phyloP scores from a whole-genome alignment of 2,797 vertebrate genomes.

The Carcharodon carcharias region DNA sequence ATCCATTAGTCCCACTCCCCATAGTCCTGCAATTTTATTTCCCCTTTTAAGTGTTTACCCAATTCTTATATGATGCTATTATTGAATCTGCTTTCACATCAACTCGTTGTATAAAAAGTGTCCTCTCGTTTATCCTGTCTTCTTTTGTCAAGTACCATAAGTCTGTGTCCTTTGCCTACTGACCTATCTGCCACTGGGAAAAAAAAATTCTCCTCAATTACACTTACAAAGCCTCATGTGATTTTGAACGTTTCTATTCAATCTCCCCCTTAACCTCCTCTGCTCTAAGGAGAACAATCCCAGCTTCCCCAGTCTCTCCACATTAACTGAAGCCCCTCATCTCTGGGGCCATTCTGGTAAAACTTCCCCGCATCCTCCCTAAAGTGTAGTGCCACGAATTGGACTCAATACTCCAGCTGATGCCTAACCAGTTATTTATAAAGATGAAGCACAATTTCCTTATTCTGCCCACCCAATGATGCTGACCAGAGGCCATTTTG shows the following conservation, averaged over 20 bases:
- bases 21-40: neutral
- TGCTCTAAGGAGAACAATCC: neutral
- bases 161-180: neutral
- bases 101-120: neutral
- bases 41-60: neutral
- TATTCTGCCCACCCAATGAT: neutral
- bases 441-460: neutral
- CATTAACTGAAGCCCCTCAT: too few relatives aligned
- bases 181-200: neutral
- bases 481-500: neutral
- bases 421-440: too few relatives aligned
- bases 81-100: neutral
- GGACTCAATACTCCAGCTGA: too few relatives aligned
- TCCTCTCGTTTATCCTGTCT: neutral
- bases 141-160: neutral
- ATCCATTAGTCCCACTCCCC: neutral
- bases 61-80: neutral
- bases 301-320: neutral
- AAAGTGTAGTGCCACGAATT: too few relatives aligned
- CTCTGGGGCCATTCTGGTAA: too few relatives aligned
- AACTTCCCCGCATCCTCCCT: neutral
- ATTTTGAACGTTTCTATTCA: neutral
- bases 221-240: neutral
- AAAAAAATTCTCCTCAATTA: neutral
- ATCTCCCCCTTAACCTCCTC: neutral